A percentile compares a stretch with the other conserved stretches of the same genome.
These are phyloP conservation scores for Neodon shergylaensis DNA, from an alignment of 2,113 vertebrate genomes.

Conservation along the genomic window DNA sequence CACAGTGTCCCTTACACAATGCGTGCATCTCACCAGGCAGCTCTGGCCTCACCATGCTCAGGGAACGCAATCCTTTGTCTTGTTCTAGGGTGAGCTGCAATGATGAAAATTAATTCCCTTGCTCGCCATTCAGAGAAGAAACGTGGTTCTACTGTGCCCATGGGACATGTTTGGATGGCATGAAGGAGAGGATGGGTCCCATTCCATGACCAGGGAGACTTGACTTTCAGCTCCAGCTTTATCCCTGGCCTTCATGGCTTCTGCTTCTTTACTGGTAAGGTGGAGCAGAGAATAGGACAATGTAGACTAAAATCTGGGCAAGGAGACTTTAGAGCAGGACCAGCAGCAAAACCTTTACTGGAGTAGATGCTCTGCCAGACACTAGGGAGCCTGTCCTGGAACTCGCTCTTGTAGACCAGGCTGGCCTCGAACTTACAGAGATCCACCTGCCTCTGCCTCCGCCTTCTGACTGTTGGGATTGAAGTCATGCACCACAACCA, in stretches of 20 bases:
- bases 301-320: not conserved
- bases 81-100: not conserved
- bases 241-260: not conserved
- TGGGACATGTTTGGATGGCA: not conserved
- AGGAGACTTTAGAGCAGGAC: not conserved
- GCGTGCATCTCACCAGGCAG: conserved; percentile 68
- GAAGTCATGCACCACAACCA: too few species aligned
- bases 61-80: conserved; percentile 17
- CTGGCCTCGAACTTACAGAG: too few species aligned
- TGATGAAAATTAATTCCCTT: conserved; percentile 44
- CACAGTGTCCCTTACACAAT: conserved; percentile 82
- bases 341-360: not conserved
- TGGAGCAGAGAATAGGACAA: not conserved
- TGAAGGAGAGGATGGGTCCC: not conserved
- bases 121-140: not conserved
- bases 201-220: not conserved
- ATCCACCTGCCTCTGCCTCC: too few species aligned
- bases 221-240: not conserved
- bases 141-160: not conserved
- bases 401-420: too few species aligned
- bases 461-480: too few species aligned
- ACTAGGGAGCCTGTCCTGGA: too few species aligned
- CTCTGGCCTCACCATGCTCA: conserved; percentile 66
- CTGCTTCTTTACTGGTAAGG: not conserved
- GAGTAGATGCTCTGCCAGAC: too few species aligned